These are phyloP conservation scores for Helicorthomorpha holstii DNA, from an alignment of 1,140 invertebrate genomes.

Conservation along the genomic window DNA sequence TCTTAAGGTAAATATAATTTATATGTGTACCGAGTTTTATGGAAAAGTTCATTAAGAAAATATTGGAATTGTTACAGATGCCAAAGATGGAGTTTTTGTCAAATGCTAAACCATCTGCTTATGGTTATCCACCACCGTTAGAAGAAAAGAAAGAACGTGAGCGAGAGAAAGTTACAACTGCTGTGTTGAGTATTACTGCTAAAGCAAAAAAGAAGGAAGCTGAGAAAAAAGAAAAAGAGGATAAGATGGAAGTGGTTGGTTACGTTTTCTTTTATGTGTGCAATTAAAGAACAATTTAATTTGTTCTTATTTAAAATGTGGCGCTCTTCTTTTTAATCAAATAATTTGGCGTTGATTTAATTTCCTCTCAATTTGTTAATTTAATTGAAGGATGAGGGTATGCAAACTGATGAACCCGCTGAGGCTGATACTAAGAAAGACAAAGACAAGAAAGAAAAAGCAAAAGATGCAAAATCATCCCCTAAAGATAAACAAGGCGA, in stretches of 20 bases:
- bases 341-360: neutral
- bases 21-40: neutral
- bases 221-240: conserved; percentile 36
- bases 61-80: conserved; percentile 41
- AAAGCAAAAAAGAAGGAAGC: conserved; percentile 63
- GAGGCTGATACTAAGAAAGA: conserved; percentile 24
- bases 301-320: no score
- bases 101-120: conserved; percentile 82
- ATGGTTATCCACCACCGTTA: conserved; percentile 88
- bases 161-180: conserved; percentile 82
- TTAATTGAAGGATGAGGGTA: conserved; percentile 26
- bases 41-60: neutral
- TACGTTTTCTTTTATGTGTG: neutral
- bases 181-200: conserved; percentile 90
- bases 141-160: conserved; percentile 98
- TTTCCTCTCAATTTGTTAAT: neutral
- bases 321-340: no score
- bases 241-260: conserved; percentile 51
- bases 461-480: conserved; percentile 1
- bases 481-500: conserved; percentile 15
- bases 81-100: conserved; percentile 85
- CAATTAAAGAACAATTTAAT: no score
- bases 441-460: conserved; percentile 24
- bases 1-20: conserved; percentile 44
- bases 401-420: conserved; percentile 23